Conservation (phyloP, 2,888 invertebrate genomes). For the Horisme vitalbata region DNA sequence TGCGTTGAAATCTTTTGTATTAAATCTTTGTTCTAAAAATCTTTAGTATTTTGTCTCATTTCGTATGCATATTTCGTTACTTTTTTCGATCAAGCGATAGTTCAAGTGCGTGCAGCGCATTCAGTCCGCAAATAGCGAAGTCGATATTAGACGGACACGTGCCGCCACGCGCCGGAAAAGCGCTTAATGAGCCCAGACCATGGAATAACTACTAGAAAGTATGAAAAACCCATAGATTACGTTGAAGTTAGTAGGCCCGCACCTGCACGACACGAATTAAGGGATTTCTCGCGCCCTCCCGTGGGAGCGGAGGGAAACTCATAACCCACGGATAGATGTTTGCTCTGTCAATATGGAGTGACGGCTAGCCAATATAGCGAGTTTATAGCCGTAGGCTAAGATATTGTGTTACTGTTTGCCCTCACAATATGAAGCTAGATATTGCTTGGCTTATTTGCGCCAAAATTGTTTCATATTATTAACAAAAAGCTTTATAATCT, state of each 20-base stretch:
- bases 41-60: background rate
- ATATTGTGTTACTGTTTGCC: slow-evolving; percentile 43
- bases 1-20: slow-evolving; percentile 3
- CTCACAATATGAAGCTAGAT: slow-evolving; percentile 10
- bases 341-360: slow-evolving; percentile 74
- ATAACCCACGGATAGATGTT: slow-evolving; percentile 58
- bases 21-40: background rate
- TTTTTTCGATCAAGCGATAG: slow-evolving; percentile 51
- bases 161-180: slow-evolving; percentile 75
- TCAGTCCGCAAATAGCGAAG: slow-evolving; percentile 54
- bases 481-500: no score
- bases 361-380: slow-evolving; percentile 53
- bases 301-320: slow-evolving; percentile 66
- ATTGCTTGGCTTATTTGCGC: slow-evolving; percentile 7
- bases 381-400: slow-evolving; percentile 44
- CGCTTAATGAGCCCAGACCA: slow-evolving; percentile 68
- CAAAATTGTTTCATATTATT: background rate
- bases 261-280: slow-evolving; percentile 79
- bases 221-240: slow-evolving; percentile 1
- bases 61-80: slow-evolving; percentile 31
- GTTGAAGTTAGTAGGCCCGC: slow-evolving; percentile 41
- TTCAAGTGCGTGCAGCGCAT: slow-evolving; percentile 55
- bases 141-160: slow-evolving; percentile 57
- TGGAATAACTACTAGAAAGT: slow-evolving; percentile 11
- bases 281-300: slow-evolving; percentile 82